Percentiles rank a stretch among this genome's conserved stretches.
Evolutionary conservation across 2,113 vertebrate species (phyloP).

Genomic region (Dicerorhinus sumatrensis): DNA sequence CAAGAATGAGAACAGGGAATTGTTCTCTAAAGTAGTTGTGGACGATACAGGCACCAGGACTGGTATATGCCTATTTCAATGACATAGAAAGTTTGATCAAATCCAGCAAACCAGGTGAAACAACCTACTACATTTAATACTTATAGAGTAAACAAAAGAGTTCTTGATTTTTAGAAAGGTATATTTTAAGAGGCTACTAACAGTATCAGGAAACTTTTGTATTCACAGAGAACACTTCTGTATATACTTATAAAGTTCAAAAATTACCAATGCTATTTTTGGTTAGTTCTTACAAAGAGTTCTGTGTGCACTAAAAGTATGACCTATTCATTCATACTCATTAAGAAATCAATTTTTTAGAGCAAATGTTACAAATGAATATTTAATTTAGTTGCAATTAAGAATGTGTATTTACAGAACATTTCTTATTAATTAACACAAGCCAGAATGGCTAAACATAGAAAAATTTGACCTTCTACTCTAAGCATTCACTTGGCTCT

Average conservation of each 20-base stretch:
- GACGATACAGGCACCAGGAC: neutral
- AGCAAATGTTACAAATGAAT: conserved; percentile 81
- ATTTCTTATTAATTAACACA: conserved; percentile 72
- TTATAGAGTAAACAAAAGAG: neutral
- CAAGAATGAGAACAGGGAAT: neutral
- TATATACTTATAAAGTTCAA: neutral
- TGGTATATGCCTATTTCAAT: neutral
- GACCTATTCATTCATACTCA: conserved; percentile 66
- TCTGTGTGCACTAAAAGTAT: conserved; percentile 43
- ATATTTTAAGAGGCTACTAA: neutral
- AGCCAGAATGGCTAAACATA: conserved; percentile 25
- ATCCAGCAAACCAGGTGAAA: neutral
- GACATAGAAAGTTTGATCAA: neutral
- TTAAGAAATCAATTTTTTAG: conserved; percentile 77
- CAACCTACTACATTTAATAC: neutral
- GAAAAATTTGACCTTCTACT: conserved; percentile 58
- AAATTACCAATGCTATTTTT: neutral
- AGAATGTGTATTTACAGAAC: conserved; percentile 71
- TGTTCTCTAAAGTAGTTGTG: neutral
- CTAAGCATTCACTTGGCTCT: neutral
- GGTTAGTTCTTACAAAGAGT: neutral
- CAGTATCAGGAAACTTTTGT: neutral
- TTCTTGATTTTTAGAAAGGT: neutral
- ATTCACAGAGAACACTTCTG: neutral
- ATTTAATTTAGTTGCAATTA: conserved; percentile 78